phyloP scores from a whole-genome alignment of 2,888 invertebrate genomes.

The Sphinx pinastri region DNA sequence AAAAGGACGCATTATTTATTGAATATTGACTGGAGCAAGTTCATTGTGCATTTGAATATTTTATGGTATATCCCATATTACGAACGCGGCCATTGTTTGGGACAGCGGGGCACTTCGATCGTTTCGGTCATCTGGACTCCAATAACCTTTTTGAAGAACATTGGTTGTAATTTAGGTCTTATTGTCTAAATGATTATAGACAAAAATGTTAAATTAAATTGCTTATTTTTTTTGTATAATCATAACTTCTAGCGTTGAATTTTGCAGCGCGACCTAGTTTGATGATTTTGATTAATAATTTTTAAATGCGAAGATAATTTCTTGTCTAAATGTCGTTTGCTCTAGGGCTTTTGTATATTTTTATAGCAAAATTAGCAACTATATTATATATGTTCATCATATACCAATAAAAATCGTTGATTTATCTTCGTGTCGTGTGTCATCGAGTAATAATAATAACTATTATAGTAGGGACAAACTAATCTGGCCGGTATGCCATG shows the following conservation, averaged over 20 bases:
- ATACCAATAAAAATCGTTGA: too few relatives aligned
- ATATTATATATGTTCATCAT: too few relatives aligned
- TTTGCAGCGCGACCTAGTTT: too few relatives aligned
- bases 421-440: too few relatives aligned
- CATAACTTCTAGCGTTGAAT: too few relatives aligned
- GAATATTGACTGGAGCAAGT: slow-evolving; percentile 38
- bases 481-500: too few relatives aligned
- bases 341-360: not conserved
- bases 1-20: slow-evolving; percentile 14
- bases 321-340: not conserved
- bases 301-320: not conserved
- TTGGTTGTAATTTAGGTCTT: not conserved
- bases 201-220: not conserved
- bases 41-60: slow-evolving; percentile 75
- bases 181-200: not conserved
- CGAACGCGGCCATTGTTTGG: slow-evolving; percentile 65
- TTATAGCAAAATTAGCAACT: not conserved
- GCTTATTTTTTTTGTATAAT: too few relatives aligned
- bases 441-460: too few relatives aligned
- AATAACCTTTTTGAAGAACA: slow-evolving; percentile 40
- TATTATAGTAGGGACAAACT: too few relatives aligned
- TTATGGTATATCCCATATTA: slow-evolving; percentile 62
- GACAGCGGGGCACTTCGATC: slow-evolving; percentile 46
- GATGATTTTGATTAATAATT: too few relatives aligned
- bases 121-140: slow-evolving; percentile 58